Evolutionary conservation across 2,797 vertebrate species (phyloP), one percentile per base, ranked within the genome.

Genomic region (Pantherophis vulpinus): DNA sequence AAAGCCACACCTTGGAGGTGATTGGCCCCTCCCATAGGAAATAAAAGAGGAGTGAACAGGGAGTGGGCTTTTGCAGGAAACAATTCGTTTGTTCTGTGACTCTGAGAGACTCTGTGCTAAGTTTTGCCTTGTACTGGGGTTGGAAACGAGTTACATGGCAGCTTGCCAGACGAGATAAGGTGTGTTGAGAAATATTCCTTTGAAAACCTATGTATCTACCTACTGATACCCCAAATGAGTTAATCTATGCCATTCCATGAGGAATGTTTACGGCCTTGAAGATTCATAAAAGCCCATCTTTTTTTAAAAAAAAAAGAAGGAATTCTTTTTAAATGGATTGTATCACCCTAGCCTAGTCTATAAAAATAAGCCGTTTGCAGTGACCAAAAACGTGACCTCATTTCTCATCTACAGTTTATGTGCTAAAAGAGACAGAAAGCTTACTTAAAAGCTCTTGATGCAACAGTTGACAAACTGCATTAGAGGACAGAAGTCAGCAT

Each of bases 161-260:
- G 47, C 6, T 51, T 51, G 47, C 47, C 47, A 51, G 6, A 51
- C 1, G 7, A 7, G 6, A 51, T 51, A 51, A 51, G 47, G 47
- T 51, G 47, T 51, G 47, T 51, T 51, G 47, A 51, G 47, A 51
- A 51, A 51, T 51, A 51, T 51, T 51, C 47, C 6, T 51, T 51
- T 51, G 47, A 51, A 51, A 51, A 51, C 47, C 47, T 16, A 54
- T 32, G 86, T 55, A 56, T 10, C 23, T 32, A 14, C 37, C 47
- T 29, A 47, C 23, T 96, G 95, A 96, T 95, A 93, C 94, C 94
- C 95, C 96, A 94, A 96, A 96, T 96, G 95, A 93, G 96, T 96
- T 96, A 95, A 95, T 95, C 95, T 6, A 37, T 96, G 92, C 94
- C 89, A 96, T 95, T 95, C 94, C 94, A 96, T 95, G 96, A 92